Conservation (phyloP, 2,888 invertebrate species). For the Dasypogon diadema region DNA sequence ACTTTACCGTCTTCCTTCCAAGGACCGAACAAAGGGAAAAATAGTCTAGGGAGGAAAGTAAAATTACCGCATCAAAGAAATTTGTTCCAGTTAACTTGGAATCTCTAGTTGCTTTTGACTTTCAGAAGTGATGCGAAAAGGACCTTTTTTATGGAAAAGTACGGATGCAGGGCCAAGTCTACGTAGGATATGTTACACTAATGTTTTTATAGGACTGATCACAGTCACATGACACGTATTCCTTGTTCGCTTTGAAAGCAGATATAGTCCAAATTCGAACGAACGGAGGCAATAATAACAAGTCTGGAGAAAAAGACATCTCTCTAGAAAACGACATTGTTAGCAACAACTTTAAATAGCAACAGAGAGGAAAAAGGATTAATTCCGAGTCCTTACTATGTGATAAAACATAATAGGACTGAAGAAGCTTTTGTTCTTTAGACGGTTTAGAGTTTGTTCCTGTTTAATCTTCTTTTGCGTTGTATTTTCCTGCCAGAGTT, state of each 20-base stretch:
- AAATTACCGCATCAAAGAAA: constrained; percentile 49
- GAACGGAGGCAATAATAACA: constrained; percentile 27
- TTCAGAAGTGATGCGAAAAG: not conserved
- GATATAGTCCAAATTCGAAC: not conserved
- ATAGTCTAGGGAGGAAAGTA: constrained; percentile 28
- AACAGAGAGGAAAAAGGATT: not conserved
- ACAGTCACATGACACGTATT: not conserved
- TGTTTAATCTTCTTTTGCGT: constrained; percentile 20
- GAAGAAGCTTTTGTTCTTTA: constrained; percentile 19
- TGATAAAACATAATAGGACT: constrained; percentile 1
- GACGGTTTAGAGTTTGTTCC: not conserved
- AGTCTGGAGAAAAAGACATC: constrained; percentile 2
- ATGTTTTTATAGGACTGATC: not conserved
- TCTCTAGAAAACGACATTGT: not conserved
- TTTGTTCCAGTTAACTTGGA: constrained; percentile 46
- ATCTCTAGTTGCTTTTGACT: constrained; percentile 27
- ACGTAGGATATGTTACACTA: not conserved
- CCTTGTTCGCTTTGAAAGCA: not conserved
- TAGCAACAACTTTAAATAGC: not conserved
- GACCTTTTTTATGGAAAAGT: too few relatives aligned
- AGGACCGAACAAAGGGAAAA: constrained; percentile 1
- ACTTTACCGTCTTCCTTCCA: constrained; percentile 5
- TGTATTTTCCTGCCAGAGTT: not conserved
- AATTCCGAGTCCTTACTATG: not conserved
- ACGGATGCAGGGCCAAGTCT: not conserved